These are phyloP conservation scores for Noctilio leporinus DNA, from an alignment of 2,113 vertebrate genomes.

Conservation along the genomic window DNA sequence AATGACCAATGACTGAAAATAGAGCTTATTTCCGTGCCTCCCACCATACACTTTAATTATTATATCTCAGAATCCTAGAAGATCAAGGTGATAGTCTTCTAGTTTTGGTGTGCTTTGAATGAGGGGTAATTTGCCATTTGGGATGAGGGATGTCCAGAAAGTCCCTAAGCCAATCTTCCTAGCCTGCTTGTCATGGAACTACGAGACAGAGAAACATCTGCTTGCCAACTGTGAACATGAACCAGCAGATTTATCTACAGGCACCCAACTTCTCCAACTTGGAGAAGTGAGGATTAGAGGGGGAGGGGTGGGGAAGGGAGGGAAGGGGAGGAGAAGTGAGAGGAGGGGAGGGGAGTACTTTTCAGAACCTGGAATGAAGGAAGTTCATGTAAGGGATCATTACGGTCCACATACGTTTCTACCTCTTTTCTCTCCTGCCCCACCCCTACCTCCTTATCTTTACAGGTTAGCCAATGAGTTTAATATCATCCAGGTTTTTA, in stretches of 20 bases:
- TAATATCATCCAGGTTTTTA: background rate
- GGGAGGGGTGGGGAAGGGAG: no score
- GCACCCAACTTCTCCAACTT: background rate
- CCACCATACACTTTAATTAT: background rate
- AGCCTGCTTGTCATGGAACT: background rate
- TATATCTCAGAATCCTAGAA: background rate
- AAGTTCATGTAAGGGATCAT: background rate
- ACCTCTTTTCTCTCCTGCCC: background rate
- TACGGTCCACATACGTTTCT: background rate
- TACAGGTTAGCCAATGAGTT: background rate
- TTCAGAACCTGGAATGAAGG: background rate
- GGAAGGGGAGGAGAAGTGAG: accelerated
- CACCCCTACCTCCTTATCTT: background rate
- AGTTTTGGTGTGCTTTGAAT: background rate
- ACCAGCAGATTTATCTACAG: constrained; percentile 12
- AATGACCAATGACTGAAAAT: background rate
- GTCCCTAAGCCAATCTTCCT: background rate
- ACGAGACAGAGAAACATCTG: background rate
- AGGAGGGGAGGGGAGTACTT: background rate
- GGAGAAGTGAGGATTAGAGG: background rate
- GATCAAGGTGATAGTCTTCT: background rate
- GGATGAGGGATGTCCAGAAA: background rate
- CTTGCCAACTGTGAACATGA: background rate
- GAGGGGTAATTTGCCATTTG: background rate
- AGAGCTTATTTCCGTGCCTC: background rate